Evolutionary conservation across 2,888 invertebrate genomes (phyloP), one percentile per base, ranked within the genome.

Genomic region (Cistogaster globosa): DNA sequence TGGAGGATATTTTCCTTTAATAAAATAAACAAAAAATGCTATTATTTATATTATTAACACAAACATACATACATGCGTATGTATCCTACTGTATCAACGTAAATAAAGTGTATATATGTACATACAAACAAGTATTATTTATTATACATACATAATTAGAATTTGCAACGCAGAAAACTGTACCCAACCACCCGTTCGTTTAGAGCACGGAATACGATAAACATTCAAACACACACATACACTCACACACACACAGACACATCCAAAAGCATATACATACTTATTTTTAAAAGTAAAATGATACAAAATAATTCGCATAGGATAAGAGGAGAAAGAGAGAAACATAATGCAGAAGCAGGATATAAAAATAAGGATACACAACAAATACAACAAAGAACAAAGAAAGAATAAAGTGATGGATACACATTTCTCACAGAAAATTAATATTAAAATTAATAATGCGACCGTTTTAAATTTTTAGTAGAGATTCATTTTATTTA

Each of bases 91-190:
- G 7, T 38, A 38, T 62, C 4, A 11, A 42, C 14, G n/a, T n/a
- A 62, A 12, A 62, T 16, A 62, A 57, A 57, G 32, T 32, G 32
- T 32, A 32, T 32, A 32, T 0, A 32, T n/a, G n/a, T 7, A 32
- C 32, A 32, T 7, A 32, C 32, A 5, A 0, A 32, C 32, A 32
- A 5, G 6, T 8, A 32, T 32, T 8, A 32, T 26, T 26, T 26
- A 32, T 7, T 32, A 32, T 42, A 42, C 42, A 42, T 6, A 42
- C 12, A 42, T 12, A 48, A 16, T 0, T 5, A 53, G 11, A 78
- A 82, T 82, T 85, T 71, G 69, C 57, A 82, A 82, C 82, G 75
- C 82, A 75, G 82, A 85, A 85, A 85, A 85, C 85, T 85, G 85
- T 85, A 85, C 85, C 82, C 85, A 85, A 79, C 85, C 82, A 85